These are phyloP conservation scores for Acrocephalus scirpaceus DNA, from an alignment of 2,797 vertebrate genomes.

Conservation along the genomic window DNA sequence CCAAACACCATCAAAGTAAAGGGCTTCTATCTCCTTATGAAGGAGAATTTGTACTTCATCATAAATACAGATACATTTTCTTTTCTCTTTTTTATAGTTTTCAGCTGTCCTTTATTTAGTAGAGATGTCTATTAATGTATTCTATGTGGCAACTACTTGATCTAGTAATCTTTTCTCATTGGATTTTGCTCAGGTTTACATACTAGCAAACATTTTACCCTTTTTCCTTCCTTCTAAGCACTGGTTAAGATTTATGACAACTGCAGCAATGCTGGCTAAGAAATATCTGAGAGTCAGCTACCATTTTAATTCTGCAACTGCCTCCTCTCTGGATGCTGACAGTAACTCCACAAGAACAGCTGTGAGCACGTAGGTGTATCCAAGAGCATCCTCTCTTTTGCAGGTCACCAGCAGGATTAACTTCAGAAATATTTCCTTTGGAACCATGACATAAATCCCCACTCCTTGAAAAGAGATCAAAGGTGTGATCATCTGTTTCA, in stretches of 20 bases:
- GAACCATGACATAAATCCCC: background rate
- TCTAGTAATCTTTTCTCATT: background rate
- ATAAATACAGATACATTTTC: background rate
- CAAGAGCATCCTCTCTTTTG: background rate
- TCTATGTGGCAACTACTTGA: background rate
- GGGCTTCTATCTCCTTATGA: background rate
- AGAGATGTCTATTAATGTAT: background rate
- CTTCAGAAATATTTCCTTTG: background rate
- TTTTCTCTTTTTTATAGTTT: background rate
- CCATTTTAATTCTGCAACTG: background rate
- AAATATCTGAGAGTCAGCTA: background rate
- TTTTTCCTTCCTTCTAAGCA: background rate
- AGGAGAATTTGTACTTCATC: background rate
- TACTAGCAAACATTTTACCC: background rate
- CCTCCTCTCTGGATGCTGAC: background rate
- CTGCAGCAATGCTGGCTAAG: background rate
- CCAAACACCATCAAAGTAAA: background rate
- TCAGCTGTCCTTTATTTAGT: background rate
- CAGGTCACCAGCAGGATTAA: background rate
- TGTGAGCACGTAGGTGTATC: accelerated
- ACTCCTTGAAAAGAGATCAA: background rate
- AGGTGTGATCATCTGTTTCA: background rate
- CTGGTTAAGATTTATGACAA: background rate
- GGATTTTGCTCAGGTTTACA: background rate
- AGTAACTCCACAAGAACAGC: background rate